Evolutionary conservation across 2,113 vertebrate genomes (phyloP).

Genomic region (Scytalopus superciliaris): DNA sequence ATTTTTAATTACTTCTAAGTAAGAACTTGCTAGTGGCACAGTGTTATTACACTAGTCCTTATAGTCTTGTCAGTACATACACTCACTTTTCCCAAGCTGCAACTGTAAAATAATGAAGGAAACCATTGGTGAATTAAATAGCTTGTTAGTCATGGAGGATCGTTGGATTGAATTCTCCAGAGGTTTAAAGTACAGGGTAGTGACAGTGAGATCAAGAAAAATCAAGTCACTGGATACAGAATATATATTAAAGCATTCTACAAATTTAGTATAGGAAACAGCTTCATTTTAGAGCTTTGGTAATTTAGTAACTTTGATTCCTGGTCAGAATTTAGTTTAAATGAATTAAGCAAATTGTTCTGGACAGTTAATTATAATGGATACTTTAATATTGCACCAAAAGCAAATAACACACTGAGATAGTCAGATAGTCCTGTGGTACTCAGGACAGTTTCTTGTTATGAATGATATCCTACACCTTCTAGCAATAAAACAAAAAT

Average conservation of each 20-base stretch:
- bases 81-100: constrained; percentile 29
- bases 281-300: constrained; percentile 37
- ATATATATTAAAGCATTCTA: constrained; percentile 51
- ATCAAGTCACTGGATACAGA: constrained; percentile 48
- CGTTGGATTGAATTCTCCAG: constrained; percentile 40
- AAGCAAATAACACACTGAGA: background rate
- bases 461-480: background rate
- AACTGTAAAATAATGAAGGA: constrained; percentile 59
- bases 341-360: constrained; percentile 38
- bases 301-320: constrained; percentile 44
- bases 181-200: constrained; percentile 23
- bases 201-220: constrained; percentile 53
- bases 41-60: background rate
- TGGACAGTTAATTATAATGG: background rate
- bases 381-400: background rate
- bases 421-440: background rate
- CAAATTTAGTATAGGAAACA: background rate
- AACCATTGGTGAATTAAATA: constrained; percentile 65
- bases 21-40: background rate
- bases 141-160: constrained; percentile 65
- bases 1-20: constrained; percentile 16
- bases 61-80: constrained; percentile 34
- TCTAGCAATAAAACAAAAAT: background rate
- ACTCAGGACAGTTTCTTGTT: background rate
- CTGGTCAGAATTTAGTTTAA: constrained; percentile 15